Evolutionary conservation across 2,797 vertebrate genomes (phyloP).

Genomic region (Acanthurus leucopareius): DNA sequence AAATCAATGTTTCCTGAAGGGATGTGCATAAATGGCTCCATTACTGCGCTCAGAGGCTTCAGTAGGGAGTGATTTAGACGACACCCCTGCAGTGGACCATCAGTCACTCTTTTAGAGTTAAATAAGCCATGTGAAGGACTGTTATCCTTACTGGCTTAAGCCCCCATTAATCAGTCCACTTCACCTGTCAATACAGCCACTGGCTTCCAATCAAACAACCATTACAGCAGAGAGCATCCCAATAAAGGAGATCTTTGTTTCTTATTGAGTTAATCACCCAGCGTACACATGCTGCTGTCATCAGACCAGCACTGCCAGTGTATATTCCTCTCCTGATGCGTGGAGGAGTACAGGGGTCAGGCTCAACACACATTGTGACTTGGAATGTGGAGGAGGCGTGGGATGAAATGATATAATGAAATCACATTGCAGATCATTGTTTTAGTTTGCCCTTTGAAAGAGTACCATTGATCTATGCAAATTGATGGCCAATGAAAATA

Average conservation of each 20-base stretch:
- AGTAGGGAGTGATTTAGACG: slow-evolving; percentile 71
- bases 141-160: slow-evolving; percentile 88
- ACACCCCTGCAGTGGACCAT: slow-evolving; percentile 69
- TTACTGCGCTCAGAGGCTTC: slow-evolving; percentile 63
- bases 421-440: slow-evolving; percentile 60
- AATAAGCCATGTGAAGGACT: slow-evolving; percentile 84
- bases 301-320: slow-evolving; percentile 59
- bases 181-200: slow-evolving; percentile 85
- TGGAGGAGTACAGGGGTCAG: slow-evolving; percentile 70
- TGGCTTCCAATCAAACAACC: slow-evolving; percentile 83
- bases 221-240: slow-evolving; percentile 81
- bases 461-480: slow-evolving; percentile 63
- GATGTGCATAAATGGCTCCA: slow-evolving; percentile 74
- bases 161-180: slow-evolving; percentile 88
- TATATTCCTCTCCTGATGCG: slow-evolving; percentile 56
- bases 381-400: slow-evolving; percentile 70
- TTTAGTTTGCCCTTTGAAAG: slow-evolving; percentile 64
- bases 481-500: slow-evolving; percentile 61
- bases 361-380: slow-evolving; percentile 58
- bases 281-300: slow-evolving; percentile 48
- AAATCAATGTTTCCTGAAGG: slow-evolving; percentile 68
- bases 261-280: slow-evolving; percentile 82
- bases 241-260: slow-evolving; percentile 81
- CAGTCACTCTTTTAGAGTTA: slow-evolving; percentile 83
- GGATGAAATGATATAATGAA: slow-evolving; percentile 67